These are phyloP conservation scores for Hipparchia semele DNA, from an alignment of 2,888 invertebrate species.

Conservation along the genomic window DNA sequence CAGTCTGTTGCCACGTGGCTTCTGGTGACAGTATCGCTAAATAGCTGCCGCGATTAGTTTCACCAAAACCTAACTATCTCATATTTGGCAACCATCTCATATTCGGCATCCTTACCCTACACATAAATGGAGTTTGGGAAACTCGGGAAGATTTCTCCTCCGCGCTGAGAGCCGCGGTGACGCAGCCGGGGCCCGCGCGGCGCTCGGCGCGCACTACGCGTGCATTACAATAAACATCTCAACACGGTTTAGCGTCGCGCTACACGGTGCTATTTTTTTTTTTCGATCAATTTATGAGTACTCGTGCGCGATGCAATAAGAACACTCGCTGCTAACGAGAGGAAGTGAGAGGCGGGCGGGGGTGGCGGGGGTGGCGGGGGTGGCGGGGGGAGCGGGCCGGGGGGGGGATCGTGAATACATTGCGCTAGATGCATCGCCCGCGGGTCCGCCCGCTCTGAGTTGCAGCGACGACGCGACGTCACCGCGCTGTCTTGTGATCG, in stretches of 20 bases:
- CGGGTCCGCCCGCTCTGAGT: conserved; percentile 5
- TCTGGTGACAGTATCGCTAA: too few species aligned
- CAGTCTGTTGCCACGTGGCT: too few species aligned
- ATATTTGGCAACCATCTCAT: too few species aligned
- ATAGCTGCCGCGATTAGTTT: too few species aligned
- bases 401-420: neutral
- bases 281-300: conserved; percentile 68
- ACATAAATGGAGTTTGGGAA: too few species aligned
- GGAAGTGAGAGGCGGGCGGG: conserved; percentile 3
- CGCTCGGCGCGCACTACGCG: neutral
- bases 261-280: conserved; percentile 31
- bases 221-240: conserved; percentile 38
- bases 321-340: conserved; percentile 30
- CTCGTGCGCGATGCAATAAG: conserved; percentile 57
- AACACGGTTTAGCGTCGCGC: neutral
- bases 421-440: neutral
- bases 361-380: neutral
- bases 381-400: neutral
- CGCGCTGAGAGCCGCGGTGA: too few species aligned
- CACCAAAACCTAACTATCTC: too few species aligned
- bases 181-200: neutral
- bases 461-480: neutral
- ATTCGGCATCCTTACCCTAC: too few species aligned
- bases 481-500: neutral
- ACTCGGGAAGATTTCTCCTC: too few species aligned